Evolutionary conservation across 2,888 invertebrate genomes (phyloP).

Genomic region (Trissonchulus latispiculum): DNA sequence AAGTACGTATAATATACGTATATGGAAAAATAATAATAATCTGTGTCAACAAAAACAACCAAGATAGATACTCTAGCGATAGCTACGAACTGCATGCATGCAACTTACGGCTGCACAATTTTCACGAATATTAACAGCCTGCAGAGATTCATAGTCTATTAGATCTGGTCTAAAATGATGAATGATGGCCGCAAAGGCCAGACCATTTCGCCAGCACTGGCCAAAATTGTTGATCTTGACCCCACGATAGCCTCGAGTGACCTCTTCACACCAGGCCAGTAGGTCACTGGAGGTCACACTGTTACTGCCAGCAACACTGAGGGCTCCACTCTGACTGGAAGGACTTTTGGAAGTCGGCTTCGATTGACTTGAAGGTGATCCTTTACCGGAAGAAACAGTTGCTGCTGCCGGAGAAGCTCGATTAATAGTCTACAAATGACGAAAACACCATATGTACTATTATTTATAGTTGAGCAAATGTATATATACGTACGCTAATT

Average conservation of each 20-base stretch:
- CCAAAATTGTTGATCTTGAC: constrained; percentile 28
- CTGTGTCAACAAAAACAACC: neutral
- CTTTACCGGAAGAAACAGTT: no score
- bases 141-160: constrained; percentile 22
- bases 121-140: constrained; percentile 29
- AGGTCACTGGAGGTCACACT: constrained; percentile 14
- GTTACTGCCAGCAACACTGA: no score
- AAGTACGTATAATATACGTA: no score
- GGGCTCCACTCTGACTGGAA: no score
- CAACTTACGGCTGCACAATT: constrained; percentile 28
- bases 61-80: neutral
- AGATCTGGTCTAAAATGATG: constrained; percentile 29
- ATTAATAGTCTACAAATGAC: no score
- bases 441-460: no score
- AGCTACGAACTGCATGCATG: neutral
- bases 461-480: no score
- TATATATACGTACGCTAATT: no score
- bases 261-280: constrained; percentile 20
- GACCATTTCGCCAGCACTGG: constrained; percentile 35
- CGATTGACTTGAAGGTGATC: no score
- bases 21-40: no score
- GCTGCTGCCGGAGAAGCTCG: no score
- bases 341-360: no score
- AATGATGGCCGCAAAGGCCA: constrained; percentile 38
- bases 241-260: constrained; percentile 16